Evolutionary conservation across 2,113 vertebrate species (phyloP).

Genomic region (Porphyrio hochstetteri): DNA sequence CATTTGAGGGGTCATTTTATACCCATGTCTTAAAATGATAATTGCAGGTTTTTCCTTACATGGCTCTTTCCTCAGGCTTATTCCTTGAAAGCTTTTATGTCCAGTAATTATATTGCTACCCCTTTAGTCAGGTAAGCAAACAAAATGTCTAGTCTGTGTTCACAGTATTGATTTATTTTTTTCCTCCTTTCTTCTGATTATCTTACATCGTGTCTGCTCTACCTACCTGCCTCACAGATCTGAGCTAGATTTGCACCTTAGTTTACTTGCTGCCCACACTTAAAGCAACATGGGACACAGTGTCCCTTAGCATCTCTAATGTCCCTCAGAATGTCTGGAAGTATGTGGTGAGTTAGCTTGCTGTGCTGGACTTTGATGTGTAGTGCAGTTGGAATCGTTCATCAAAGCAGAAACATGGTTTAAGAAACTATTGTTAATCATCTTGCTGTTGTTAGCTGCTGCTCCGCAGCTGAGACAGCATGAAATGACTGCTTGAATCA

Average conservation of each 20-base stretch:
- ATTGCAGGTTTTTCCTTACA: background rate
- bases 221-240: background rate
- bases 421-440: background rate
- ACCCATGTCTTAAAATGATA: background rate
- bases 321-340: background rate
- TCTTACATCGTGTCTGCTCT: background rate
- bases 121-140: background rate
- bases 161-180: background rate
- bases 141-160: background rate
- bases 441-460: background rate
- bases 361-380: conserved; percentile 17
- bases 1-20: background rate
- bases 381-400: background rate
- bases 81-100: background rate
- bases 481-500: background rate
- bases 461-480: conserved; percentile 3
- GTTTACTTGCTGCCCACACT: background rate
- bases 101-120: background rate
- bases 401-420: conserved; percentile 3
- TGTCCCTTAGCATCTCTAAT: background rate
- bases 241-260: background rate
- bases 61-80: background rate
- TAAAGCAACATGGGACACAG: background rate
- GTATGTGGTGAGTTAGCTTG: background rate
- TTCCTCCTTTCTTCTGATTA: background rate